Conservation (phyloP, 2,113 vertebrate species). For the Amazona guildingii region DNA sequence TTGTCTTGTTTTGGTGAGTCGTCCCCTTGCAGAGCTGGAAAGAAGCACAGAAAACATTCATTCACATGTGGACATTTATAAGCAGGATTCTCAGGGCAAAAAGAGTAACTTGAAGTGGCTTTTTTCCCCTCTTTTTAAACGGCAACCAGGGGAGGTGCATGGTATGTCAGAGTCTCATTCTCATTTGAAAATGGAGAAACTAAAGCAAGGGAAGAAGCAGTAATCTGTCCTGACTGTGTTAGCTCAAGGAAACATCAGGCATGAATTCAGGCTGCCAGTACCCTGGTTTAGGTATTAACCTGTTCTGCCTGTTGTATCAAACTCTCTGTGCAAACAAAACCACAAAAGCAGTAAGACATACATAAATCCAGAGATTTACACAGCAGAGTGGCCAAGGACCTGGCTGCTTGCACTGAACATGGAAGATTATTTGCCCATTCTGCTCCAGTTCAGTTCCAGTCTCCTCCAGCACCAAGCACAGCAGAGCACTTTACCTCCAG, state of each 20-base stretch:
- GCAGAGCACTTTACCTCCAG: not conserved
- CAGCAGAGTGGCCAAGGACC: not conserved
- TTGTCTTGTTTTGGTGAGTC: not conserved
- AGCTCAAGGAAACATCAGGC: not conserved
- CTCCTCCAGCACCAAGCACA: not conserved
- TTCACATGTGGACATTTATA: not conserved
- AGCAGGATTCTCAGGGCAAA: not conserved
- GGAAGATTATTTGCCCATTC: not conserved
- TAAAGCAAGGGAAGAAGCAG: not conserved
- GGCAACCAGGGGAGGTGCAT: not conserved
- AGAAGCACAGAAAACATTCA: not conserved
- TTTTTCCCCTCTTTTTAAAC: not conserved
- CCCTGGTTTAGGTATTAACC: not conserved
- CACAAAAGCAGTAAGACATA: not conserved
- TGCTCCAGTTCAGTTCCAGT: not conserved
- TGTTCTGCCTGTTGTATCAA: not conserved
- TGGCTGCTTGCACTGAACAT: not conserved
- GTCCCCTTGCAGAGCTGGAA: conserved; percentile 20
- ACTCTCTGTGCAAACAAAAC: not conserved
- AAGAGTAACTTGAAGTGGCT: not conserved
- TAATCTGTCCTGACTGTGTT: not conserved
- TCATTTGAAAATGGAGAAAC: not conserved
- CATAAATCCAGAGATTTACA: not conserved
- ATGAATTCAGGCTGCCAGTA: not conserved
- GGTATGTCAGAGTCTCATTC: not conserved